Evolutionary conservation across 30 jellyfish, hydroid and myxozoan species (phyloP).

Genomic region (Pelagia noctiluca): DNA sequence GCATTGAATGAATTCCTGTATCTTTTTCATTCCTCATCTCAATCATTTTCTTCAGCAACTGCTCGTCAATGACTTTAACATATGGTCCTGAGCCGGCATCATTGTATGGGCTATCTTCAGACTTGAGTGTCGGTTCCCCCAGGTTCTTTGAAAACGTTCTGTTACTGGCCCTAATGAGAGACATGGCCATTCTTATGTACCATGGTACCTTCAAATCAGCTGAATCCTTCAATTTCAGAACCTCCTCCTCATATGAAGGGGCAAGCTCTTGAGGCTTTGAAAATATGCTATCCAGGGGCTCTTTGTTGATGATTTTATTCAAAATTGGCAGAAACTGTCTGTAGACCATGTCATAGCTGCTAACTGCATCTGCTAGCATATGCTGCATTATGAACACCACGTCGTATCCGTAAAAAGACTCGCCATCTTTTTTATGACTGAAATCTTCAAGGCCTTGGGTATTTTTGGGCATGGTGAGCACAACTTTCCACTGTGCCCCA

Average conservation of each 20-base stretch:
- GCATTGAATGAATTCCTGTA: conserved; percentile 50
- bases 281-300: conserved; percentile 35
- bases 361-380: conserved; percentile 53
- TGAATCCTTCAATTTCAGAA: conserved; percentile 18
- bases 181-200: conserved; percentile 19
- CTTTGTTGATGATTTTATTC: conserved; percentile 26
- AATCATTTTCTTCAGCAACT: conserved; percentile 26
- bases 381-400: conserved; percentile 39
- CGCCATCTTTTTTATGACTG: neutral
- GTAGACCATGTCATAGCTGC: conserved; percentile 55
- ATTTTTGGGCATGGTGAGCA: conserved; percentile 19
- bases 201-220: conserved; percentile 44
- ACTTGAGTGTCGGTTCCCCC: neutral
- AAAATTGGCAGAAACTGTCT: conserved; percentile 60
- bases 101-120: conserved; percentile 39
- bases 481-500: conserved; percentile 60
- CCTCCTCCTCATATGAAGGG: conserved; percentile 50
- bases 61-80: neutral
- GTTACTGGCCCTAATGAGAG: conserved; percentile 15
- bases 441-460: too few species aligned
- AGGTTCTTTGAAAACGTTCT: neutral
- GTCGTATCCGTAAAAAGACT: conserved; percentile 27
- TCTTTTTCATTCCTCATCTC: conserved; percentile 35
- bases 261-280: conserved; percentile 38
- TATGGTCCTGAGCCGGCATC: conserved; percentile 36